A percentile compares a stretch with the other conserved stretches of the same genome.
Evolutionary conservation across 1,140 invertebrate species (phyloP).

Genomic region (Drosophila watanabei): DNA sequence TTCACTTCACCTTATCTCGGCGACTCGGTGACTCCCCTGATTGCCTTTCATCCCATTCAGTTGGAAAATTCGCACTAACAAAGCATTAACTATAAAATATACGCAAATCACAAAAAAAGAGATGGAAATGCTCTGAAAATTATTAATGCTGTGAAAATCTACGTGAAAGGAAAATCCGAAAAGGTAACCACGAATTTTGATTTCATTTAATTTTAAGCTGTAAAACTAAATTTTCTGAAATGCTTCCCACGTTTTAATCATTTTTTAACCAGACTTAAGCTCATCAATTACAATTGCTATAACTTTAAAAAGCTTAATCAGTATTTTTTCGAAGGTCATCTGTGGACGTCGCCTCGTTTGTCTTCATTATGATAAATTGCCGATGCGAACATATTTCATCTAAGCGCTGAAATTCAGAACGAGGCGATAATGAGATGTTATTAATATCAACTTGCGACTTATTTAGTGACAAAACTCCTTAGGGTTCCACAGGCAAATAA

Average conservation of each 20-base stretch:
- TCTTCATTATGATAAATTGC: constrained; percentile 77
- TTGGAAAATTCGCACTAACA: constrained; percentile 39
- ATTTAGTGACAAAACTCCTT: constrained; percentile 72
- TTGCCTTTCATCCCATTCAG: constrained; percentile 43
- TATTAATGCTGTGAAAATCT: constrained; percentile 2
- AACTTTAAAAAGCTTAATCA: constrained; percentile 36
- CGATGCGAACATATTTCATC: constrained; percentile 67
- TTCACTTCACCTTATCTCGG: constrained; percentile 7
- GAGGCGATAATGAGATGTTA: constrained; percentile 79
- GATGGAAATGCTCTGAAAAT: constrained; percentile 4
- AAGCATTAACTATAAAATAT: constrained; percentile 15
- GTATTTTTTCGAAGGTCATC: constrained; percentile 43
- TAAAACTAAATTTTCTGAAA: no score
- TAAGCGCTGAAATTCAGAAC: constrained; percentile 66
- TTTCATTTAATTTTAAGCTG: background rate
- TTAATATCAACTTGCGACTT: constrained; percentile 82
- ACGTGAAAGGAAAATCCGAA: background rate
- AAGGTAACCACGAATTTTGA: constrained; percentile 3
- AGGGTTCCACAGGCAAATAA: constrained; percentile 35
- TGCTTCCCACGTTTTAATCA: background rate
- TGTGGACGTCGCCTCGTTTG: constrained; percentile 30
- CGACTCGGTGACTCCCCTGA: constrained; percentile 32
- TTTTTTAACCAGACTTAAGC: constrained; percentile 3
- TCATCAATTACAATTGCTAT: constrained; percentile 49
- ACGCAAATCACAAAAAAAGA: background rate